These are phyloP conservation scores for Erebia aethiops DNA, from an alignment of 2,888 invertebrate species.

Conservation along the genomic window DNA sequence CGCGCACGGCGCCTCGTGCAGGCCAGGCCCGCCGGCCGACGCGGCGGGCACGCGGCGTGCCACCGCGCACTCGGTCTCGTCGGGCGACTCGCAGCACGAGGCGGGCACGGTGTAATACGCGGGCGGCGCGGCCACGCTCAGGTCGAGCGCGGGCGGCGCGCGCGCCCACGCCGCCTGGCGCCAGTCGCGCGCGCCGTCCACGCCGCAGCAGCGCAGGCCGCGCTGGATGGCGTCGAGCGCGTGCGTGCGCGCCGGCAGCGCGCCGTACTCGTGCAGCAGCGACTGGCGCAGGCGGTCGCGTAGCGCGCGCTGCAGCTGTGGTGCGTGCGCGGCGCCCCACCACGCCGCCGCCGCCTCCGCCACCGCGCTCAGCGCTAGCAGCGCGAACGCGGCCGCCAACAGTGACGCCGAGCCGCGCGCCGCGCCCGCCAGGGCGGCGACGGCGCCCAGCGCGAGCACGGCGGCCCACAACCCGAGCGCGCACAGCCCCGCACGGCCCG, in stretches of 20 bases:
- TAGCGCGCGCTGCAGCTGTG: slow-evolving; percentile 49
- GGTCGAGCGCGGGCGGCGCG: slow-evolving; percentile 53
- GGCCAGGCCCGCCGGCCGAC: slow-evolving; percentile 47
- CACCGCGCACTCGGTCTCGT: slow-evolving; percentile 45
- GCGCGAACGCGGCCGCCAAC: slow-evolving; percentile 66
- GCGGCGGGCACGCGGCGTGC: slow-evolving; percentile 58
- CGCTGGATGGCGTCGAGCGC: slow-evolving; percentile 68
- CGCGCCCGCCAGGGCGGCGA: slow-evolving; percentile 59
- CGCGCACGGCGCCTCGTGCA: slow-evolving; percentile 60
- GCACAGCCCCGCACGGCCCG: slow-evolving; percentile 64
- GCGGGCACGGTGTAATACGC: slow-evolving; percentile 65
- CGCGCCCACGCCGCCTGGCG: slow-evolving; percentile 61
- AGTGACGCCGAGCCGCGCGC: slow-evolving; percentile 58
- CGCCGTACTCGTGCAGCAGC: slow-evolving; percentile 65
- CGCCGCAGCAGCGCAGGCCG: slow-evolving; percentile 94
- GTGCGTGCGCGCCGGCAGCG: slow-evolving; percentile 58
- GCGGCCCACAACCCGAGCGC: slow-evolving; percentile 66
- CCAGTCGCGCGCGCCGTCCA: slow-evolving; percentile 97
- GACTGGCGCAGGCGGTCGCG: slow-evolving; percentile 52
- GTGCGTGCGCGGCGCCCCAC: slow-evolving; percentile 73
- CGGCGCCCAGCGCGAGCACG: slow-evolving; percentile 60
- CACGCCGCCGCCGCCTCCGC: slow-evolving; percentile 69
- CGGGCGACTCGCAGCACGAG: slow-evolving; percentile 59
- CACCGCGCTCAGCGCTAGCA: slow-evolving; percentile 66
- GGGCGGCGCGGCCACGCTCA: slow-evolving; percentile 63